Evolutionary conservation across 1,140 invertebrate species (phyloP), one percentile per base, ranked within the genome.

Genomic region (Diprion similis): DNA sequence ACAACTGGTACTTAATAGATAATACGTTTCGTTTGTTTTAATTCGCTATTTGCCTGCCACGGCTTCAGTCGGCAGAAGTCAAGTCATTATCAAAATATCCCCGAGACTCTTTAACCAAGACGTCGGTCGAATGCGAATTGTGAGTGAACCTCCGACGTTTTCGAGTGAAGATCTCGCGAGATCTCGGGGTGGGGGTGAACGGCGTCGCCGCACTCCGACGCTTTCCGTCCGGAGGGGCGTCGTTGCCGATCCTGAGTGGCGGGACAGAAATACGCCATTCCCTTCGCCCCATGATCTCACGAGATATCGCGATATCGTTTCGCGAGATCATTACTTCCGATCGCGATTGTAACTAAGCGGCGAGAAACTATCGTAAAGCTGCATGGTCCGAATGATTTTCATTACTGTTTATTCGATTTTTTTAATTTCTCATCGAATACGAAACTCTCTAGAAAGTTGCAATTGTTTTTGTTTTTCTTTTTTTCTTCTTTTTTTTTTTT

Each of bases 61-160:
- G 90, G 90, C 89, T 90, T 91, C 90, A 91, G 87, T 92, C 91
- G 91, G 90, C 91, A 92, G 90, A 92, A 92, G 90, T 91, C 90
- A 94, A 94, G 92, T 94, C 93, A 94, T 94, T 91, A 91, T 94
- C 83, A 83, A 84, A 84, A 79, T 80, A 81, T 86, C 92, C 93
- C 93, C 93, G 92, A 92, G 90, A 92, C 91, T 92, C 90, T 91
- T 90, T 90, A 83, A 93, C 92, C 92, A 93, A 94, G 93, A 94
- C 94, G 94, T 94, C 93, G 93, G 92, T 94, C 93, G 93, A 93
- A 93, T 93, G 92, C 92, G 91, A 93, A 92, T 93, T 92, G 92
- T 91, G 91, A 91, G 92, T 85, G 84, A 86, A 83, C 77, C 83
- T 81, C 48, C 82, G 81, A 78, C 81, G 80, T 86, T 75, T 75